phyloP scores from a whole-genome alignment of 2,113 vertebrate genomes.

The Elephas maximus region DNA sequence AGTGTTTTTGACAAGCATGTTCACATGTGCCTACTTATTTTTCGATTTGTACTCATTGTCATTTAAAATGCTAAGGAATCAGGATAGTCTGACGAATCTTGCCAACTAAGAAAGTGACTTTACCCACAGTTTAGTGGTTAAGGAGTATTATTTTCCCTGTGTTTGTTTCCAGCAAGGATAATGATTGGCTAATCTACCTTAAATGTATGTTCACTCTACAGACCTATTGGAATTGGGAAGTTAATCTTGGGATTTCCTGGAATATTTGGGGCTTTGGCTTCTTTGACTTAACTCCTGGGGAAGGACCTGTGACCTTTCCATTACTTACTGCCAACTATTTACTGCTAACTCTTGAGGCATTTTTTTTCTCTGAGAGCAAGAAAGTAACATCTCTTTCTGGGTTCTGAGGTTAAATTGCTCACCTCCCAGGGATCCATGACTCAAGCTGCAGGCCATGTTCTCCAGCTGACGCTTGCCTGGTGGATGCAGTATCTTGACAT shows the following conservation, averaged over 20 bases:
- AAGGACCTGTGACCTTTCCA: neutral
- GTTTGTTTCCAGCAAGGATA: conserved; percentile 11
- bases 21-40: neutral
- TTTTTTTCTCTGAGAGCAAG: neutral
- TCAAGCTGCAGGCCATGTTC: neutral
- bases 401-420: conserved; percentile 1
- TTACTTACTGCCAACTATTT: neutral
- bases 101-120: neutral
- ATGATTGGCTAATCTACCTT: neutral
- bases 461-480: neutral
- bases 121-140: neutral
- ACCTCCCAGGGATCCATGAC: neutral
- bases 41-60: conserved; percentile 12
- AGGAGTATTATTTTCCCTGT: conserved; percentile 7
- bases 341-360: neutral
- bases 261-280: neutral
- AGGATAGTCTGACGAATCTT: neutral
- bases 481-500: neutral
- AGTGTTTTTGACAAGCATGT: neutral
- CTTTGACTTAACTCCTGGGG: neutral
- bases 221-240: neutral
- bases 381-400: conserved; percentile 36
- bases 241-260: neutral
- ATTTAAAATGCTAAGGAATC: conserved; percentile 15
- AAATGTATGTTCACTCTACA: neutral